Evolutionary conservation across 2,888 invertebrate genomes (phyloP), one percentile per base, ranked within the genome.

Genomic region (Dicyrtoma fusca): DNA sequence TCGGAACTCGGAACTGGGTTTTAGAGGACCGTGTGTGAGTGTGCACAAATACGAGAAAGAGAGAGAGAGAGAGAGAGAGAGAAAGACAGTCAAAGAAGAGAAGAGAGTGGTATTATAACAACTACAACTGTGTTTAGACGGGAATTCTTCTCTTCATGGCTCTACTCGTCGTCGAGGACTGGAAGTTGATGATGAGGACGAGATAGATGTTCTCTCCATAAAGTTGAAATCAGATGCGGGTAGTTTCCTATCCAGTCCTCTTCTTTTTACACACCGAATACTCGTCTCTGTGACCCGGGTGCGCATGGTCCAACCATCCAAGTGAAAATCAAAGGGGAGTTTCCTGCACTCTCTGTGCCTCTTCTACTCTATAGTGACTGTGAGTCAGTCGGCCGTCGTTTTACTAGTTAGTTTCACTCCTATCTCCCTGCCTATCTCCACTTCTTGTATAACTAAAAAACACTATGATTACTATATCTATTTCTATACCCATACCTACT

Each of bases 151-250:
- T 34, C 34, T 8, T 34, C 34, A 3, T 34, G 34, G 3, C 8
- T 34, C 8, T 34, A 34, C 34, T 34, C 34, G 34, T 34, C 34
- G 3, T 34, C 34, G 34, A 5, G 4, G 34, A 34, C 34, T 34
- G 34, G 4, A 34, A 34, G 34, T 34, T 3, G 34, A 34, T 34
- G 49, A 49, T n/a, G 34, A 11, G 14, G 34, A 25, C 8, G 62
- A 44, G 62, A 19, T 17, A 44, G 45, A 62, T 62, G 62, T 63
- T 63, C n/a, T 61, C 42, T 61, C 19, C 17, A 23, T 14, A 61
- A 42, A 63, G 47, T 63, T 63, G 47, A 45, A 63, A 63, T 63
- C 47, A 47, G 47, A 63, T 63, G 63, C 63, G 63, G 63, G 63
- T 44, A 44, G 23, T 63, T 45, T 63, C 45, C 44, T 8, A 62